Conservation (phyloP, 2,888 invertebrate species). For the Zhengitettix transpicula region DNA sequence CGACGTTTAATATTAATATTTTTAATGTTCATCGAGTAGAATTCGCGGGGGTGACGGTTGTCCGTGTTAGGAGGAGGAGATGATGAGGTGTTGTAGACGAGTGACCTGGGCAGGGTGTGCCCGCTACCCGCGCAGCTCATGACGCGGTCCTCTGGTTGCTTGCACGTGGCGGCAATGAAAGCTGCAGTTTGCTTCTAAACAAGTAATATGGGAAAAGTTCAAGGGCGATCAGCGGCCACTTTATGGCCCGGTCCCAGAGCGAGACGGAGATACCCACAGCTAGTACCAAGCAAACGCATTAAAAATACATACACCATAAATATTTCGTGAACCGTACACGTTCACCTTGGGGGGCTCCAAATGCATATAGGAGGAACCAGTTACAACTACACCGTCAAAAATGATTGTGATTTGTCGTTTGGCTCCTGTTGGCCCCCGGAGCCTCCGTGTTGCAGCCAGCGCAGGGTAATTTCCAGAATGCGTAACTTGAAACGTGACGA, state of each 20-base stretch:
- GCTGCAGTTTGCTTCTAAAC: neutral
- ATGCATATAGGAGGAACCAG: slow-evolving; percentile 1
- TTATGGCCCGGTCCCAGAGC: neutral
- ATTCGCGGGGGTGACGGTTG: too few relatives aligned
- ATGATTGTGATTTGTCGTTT: neutral
- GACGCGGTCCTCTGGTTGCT: neutral
- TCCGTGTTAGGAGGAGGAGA: too few relatives aligned
- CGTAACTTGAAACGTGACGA: too few relatives aligned
- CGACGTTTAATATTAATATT: too few relatives aligned
- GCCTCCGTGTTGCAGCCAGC: too few relatives aligned
- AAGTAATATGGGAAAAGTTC: neutral
- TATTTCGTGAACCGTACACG: slow-evolving; percentile 7
- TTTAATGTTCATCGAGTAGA: too few relatives aligned
- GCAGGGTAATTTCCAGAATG: too few relatives aligned
- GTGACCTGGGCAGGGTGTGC: neutral
- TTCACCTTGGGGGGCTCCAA: slow-evolving; percentile 8
- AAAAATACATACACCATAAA: slow-evolving; percentile 11
- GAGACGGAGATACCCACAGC: neutral
- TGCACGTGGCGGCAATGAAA: neutral
- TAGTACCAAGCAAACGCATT: slow-evolving; percentile 2
- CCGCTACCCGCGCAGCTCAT: neutral
- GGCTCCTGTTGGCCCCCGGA: neutral
- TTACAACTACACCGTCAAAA: neutral
- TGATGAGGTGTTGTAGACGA: too few relatives aligned
- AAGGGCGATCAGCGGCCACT: neutral